Percentiles rank a stretch among this genome's conserved stretches.
These are phyloP conservation scores for Hippocampus mohnikei DNA, from an alignment of 2,113 vertebrate species.

Conservation along the genomic window DNA sequence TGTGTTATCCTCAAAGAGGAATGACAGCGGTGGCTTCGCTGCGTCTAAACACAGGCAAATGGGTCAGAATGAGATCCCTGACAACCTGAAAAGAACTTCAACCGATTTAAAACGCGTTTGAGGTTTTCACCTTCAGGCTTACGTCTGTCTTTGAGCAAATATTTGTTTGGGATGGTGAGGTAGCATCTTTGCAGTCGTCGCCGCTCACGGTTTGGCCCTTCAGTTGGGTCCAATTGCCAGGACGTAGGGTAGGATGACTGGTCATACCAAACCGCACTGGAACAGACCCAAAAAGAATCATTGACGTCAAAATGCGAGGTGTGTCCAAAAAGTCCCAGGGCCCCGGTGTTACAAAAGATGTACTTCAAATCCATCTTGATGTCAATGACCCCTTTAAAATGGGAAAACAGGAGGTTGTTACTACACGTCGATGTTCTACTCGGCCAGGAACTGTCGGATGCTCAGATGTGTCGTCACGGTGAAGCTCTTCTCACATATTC, in stretches of 20 bases:
- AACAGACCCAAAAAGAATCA: slow-evolving; percentile 24
- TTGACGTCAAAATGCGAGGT: background rate
- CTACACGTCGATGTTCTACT: no score
- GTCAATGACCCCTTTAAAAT: no score
- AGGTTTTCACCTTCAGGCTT: slow-evolving; percentile 82
- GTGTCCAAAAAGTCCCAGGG: background rate
- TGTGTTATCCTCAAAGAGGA: slow-evolving; percentile 95
- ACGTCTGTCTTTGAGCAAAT: slow-evolving; percentile 88
- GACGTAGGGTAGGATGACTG: slow-evolving; percentile 89
- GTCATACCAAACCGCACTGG: slow-evolving; percentile 92
- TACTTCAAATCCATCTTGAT: background rate
- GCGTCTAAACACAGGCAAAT: slow-evolving; percentile 68
- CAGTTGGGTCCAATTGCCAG: slow-evolving; percentile 95
- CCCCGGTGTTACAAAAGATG: background rate
- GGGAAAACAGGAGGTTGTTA: no score
- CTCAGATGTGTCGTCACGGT: no score
- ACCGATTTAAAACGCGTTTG: background rate
- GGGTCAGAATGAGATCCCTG: slow-evolving; percentile 9
- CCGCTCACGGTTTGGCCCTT: slow-evolving; percentile 92
- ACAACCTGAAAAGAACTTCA: background rate
- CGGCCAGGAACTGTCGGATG: no score
- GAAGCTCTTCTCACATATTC: no score
- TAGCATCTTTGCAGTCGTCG: slow-evolving; percentile 93
- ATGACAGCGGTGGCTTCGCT: slow-evolving; percentile 82
- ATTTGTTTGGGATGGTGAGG: slow-evolving; percentile 97